Conservation (phyloP, 2,888 invertebrate species). For the Syritta pipiens region DNA sequence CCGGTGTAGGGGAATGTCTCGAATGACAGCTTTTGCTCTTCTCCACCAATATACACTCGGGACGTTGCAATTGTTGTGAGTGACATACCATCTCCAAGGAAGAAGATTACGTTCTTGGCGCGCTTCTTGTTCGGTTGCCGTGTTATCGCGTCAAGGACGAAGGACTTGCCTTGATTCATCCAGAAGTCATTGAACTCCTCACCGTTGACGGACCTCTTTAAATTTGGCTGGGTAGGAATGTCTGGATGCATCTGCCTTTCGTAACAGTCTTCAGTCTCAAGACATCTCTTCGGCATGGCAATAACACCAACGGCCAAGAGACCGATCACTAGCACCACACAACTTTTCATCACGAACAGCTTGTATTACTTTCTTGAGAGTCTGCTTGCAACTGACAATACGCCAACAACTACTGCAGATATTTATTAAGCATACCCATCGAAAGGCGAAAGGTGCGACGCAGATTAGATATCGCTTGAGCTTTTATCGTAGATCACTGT, state of each 20-base stretch:
- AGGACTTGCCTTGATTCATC: conserved; percentile 72
- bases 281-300: conserved; percentile 72
- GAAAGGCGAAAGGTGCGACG: background rate
- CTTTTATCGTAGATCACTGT: conserved; percentile 5
- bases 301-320: background rate
- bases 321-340: background rate
- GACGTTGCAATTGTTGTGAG: conserved; percentile 89
- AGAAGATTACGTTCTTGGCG: conserved; percentile 89
- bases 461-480: conserved; percentile 14
- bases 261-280: conserved; percentile 72
- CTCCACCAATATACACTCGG: conserved; percentile 88
- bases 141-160: conserved; percentile 75
- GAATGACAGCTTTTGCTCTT: conserved; percentile 85
- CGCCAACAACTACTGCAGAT: background rate
- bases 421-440: background rate
- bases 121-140: conserved; percentile 76
- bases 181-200: conserved; percentile 74
- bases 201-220: conserved; percentile 44
- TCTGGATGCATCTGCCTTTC: conserved; percentile 76
- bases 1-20: conserved; percentile 88
- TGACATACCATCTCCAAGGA: conserved; percentile 94
- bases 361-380: background rate
- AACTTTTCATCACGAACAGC: conserved; percentile 11
- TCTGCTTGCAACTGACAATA: conserved; percentile 20
- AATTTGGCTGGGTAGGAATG: conserved; percentile 44